A percentile compares a stretch with the other conserved stretches of the same genome.
phyloP scores from a whole-genome alignment of 2,888 invertebrate genomes.

The Tortrix viridana region DNA sequence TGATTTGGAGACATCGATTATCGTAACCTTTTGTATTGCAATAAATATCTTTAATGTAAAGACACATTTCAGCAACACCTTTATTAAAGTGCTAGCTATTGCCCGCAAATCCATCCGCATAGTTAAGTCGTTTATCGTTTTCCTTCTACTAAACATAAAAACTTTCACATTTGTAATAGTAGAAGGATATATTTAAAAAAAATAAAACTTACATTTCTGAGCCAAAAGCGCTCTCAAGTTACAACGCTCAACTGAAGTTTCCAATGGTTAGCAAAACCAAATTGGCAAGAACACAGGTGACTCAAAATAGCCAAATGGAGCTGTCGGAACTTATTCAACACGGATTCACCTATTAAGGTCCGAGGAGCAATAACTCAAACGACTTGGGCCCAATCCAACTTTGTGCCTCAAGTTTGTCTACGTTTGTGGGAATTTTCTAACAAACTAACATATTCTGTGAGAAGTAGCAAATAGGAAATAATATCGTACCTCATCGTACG shows the following conservation, averaged over 20 bases:
- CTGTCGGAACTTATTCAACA: conserved; percentile 6
- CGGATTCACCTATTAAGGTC: conserved; percentile 22
- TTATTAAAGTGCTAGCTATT: too few species aligned
- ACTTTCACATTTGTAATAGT: too few species aligned
- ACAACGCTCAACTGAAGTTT: background rate
- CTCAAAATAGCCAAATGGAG: conserved; percentile 8
- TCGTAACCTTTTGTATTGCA: too few species aligned
- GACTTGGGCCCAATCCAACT: conserved; percentile 33
- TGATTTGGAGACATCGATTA: too few species aligned
- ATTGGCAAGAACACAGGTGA: conserved; percentile 1
- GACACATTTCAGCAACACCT: too few species aligned
- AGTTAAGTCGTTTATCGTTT: too few species aligned
- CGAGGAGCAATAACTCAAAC: conserved; percentile 23
- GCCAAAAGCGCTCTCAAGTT: background rate
- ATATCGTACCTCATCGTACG: too few species aligned
- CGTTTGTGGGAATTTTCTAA: conserved; percentile 2
- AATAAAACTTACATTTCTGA: background rate
- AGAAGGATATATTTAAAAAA: background rate
- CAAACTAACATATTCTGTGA: conserved; percentile 5
- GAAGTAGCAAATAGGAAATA: background rate
- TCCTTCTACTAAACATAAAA: too few species aligned
- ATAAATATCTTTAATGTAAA: too few species aligned
- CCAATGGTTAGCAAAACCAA: background rate
- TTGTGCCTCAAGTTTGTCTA: conserved; percentile 10
- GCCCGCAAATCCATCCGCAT: too few species aligned